A percentile compares a stretch with the other conserved stretches of the same genome.
Evolutionary conservation across 2,797 vertebrate genomes (phyloP).

Genomic region (Pipistrellus pipistrellus): DNA sequence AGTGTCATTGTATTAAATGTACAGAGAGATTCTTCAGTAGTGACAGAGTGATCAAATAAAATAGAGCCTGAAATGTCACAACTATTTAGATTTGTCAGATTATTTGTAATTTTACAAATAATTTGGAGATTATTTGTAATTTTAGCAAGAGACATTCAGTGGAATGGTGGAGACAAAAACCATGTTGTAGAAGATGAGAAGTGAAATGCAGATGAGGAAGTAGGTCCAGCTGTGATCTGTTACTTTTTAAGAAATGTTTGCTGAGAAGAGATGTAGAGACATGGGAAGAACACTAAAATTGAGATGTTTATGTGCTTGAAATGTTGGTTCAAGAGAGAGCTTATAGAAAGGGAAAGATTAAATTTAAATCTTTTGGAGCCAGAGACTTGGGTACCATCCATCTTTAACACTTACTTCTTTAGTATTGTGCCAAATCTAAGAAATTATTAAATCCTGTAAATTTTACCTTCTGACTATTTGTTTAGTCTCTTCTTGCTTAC

Average conservation of each 20-base stretch:
- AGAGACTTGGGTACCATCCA: slow-evolving; percentile 31
- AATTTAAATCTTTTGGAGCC: slow-evolving; percentile 39
- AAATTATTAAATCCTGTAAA: neutral
- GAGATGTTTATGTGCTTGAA: slow-evolving; percentile 23
- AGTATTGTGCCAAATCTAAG: neutral
- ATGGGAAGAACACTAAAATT: slow-evolving; percentile 43
- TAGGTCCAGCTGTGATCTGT: neutral
- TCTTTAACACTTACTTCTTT: slow-evolving; percentile 16
- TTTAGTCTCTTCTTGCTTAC: slow-evolving; percentile 26
- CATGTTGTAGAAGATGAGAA: neutral
- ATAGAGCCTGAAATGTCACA: slow-evolving; percentile 15
- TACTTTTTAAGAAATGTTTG: slow-evolving; percentile 17
- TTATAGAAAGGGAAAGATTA: slow-evolving; percentile 50
- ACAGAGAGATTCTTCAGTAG: neutral
- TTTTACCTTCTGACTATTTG: slow-evolving; percentile 36
- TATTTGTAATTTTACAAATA: slow-evolving; percentile 42
- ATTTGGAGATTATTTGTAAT: slow-evolving; percentile 50
- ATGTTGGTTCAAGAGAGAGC: neutral
- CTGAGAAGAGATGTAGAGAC: slow-evolving; percentile 11
- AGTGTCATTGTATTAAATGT: slow-evolving; percentile 34
- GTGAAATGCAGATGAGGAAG: slow-evolving; percentile 25
- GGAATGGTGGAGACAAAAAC: slow-evolving; percentile 23
- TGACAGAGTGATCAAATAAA: slow-evolving; percentile 33
- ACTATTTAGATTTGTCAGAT: slow-evolving; percentile 4
- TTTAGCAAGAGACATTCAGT: slow-evolving; percentile 24